phyloP scores from a whole-genome alignment of 2,797 vertebrate genomes.

The Florisuga fusca region DNA sequence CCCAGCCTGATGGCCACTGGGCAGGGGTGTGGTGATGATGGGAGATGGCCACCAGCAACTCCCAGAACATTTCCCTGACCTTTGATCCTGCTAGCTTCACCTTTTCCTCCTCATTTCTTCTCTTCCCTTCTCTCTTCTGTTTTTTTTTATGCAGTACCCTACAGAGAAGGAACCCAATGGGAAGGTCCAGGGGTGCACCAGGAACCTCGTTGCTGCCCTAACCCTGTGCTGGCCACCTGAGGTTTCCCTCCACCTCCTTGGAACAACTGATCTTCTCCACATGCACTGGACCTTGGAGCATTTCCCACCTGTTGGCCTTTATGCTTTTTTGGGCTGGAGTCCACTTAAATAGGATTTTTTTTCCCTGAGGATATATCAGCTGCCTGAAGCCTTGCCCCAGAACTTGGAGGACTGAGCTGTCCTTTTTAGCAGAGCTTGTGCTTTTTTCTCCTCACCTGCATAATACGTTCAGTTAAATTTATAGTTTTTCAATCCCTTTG shows the following conservation, averaged over 20 bases:
- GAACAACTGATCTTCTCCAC: accelerated
- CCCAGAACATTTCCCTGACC: neutral
- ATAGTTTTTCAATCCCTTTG: conserved; percentile 55
- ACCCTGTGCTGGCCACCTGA: accelerated
- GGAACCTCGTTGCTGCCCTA: accelerated
- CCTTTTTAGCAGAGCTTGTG: neutral
- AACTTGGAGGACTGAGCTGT: neutral
- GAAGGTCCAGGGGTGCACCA: neutral
- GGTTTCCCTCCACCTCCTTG: neutral
- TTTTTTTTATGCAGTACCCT: accelerated
- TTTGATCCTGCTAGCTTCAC: neutral
- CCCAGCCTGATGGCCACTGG: neutral
- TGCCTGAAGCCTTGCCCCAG: neutral
- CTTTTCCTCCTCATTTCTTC: neutral
- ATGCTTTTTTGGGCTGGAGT: no score
- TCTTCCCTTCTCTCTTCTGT: neutral
- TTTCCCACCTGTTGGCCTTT: neutral
- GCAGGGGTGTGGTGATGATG: neutral
- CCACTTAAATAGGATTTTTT: neutral
- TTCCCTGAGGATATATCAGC: accelerated
- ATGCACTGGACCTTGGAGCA: accelerated
- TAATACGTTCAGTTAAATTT: conserved; percentile 21
- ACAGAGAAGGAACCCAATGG: accelerated
- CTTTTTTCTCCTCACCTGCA: conserved; percentile 3
- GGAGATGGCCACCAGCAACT: neutral